Conservation (phyloP, 2,113 vertebrate genomes). For the Lynx canadensis region DNA sequence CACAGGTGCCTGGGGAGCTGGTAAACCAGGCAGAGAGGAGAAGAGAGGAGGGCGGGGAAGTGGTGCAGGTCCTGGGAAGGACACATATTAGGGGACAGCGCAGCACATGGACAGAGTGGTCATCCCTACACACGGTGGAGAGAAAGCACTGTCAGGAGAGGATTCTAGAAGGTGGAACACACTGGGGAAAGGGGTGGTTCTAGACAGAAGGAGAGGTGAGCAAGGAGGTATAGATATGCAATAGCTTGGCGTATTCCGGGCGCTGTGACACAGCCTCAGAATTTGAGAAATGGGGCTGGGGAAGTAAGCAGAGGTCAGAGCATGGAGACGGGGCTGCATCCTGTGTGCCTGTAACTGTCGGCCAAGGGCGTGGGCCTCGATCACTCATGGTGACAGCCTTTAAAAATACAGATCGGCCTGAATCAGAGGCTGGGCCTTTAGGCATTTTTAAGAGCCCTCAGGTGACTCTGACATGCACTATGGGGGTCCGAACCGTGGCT, state of each 20-base stretch:
- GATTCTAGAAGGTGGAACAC: neutral
- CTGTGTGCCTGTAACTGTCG: neutral
- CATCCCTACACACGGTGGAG: neutral
- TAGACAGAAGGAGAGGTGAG: neutral
- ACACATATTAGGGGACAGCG: rapidly evolving
- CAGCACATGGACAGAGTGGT: neutral
- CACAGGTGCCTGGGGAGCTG: neutral
- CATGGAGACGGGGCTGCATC: neutral
- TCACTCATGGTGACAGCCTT: neutral
- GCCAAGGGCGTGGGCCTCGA: neutral
- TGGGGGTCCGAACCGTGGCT: neutral
- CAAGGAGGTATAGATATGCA: no score
- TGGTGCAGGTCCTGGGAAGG: rapidly evolving
- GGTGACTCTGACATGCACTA: neutral
- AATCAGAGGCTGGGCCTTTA: neutral
- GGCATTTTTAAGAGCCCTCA: neutral
- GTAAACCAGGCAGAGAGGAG: neutral
- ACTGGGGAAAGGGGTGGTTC: neutral
- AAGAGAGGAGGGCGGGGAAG: neutral
- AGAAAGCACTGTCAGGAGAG: neutral
- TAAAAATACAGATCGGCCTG: neutral
- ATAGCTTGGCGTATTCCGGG: neutral
- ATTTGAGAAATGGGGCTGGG: neutral
- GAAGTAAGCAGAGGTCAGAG: neutral
- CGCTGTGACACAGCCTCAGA: neutral